Percentiles rank a stretch among this genome's conserved stretches.
phyloP scores from a whole-genome alignment of 2,888 invertebrate genomes.

The Margaritifera margaritifera region DNA sequence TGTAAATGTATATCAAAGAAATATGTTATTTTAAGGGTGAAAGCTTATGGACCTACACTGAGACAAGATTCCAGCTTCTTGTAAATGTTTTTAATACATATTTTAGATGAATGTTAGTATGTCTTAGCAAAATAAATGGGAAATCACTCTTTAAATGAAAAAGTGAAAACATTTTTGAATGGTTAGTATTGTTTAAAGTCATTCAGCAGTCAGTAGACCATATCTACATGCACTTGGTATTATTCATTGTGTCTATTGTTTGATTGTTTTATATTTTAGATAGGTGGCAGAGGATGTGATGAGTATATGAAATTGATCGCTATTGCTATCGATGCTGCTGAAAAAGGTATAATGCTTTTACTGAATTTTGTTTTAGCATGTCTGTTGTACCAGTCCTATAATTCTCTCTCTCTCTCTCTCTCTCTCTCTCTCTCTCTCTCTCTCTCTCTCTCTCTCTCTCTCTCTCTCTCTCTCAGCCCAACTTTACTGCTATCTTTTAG shows the following conservation, averaged over 20 bases:
- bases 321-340: slow-evolving; percentile 56
- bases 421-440: not conserved
- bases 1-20: not conserved
- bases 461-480: not conserved
- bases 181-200: too few relatives aligned
- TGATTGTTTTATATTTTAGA: slow-evolving; percentile 1
- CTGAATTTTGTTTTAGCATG: not conserved
- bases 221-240: too few relatives aligned
- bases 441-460: not conserved
- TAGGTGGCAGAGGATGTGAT: slow-evolving; percentile 34
- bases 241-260: slow-evolving; percentile 3
- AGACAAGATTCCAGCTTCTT: too few relatives aligned
- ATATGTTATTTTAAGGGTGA: slow-evolving; percentile 26
- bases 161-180: too few relatives aligned
- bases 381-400: too few relatives aligned
- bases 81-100: too few relatives aligned
- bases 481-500: not conserved
- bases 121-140: too few relatives aligned
- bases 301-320: slow-evolving; percentile 49
- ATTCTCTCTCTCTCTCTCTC: not conserved
- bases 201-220: too few relatives aligned
- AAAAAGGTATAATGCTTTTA: slow-evolving; percentile 46
- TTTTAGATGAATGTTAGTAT: too few relatives aligned
- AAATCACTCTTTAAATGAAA: too few relatives aligned
- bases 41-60: not conserved